These are phyloP conservation scores for Urophycis tenuis DNA, from an alignment of 2,797 vertebrate species.

Conservation along the genomic window DNA sequence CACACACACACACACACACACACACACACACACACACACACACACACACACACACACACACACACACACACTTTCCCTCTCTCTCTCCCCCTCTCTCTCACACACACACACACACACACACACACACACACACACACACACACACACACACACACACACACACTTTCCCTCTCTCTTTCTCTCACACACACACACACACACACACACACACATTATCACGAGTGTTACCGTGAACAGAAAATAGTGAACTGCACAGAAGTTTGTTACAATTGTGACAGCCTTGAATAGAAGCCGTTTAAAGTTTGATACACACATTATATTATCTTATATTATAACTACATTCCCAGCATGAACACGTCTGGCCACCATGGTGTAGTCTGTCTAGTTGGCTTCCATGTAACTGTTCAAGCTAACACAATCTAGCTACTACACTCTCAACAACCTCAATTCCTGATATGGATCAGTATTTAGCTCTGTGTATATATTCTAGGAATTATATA, in stretches of 20 bases:
- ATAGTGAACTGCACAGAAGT: too few species aligned
- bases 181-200: not conserved
- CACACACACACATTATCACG: not conserved
- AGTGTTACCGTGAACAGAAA: too few species aligned
- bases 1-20: not conserved
- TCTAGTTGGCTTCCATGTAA: too few species aligned
- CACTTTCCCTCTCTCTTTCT: too few species aligned
- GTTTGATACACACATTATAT: too few species aligned
- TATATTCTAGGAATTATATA: not conserved
- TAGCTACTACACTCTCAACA: not conserved
- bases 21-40: conserved; percentile 1
- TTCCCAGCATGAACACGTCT: not conserved
- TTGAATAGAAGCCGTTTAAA: not conserved
- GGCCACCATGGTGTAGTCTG: too few species aligned
- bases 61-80: too few species aligned
- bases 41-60: not conserved
- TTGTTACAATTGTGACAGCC: too few species aligned
- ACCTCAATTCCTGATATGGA: not conserved
- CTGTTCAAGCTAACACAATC: too few species aligned
- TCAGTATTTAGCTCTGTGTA: not conserved
- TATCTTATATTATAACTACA: too few species aligned
- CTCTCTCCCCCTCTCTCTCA: too few species aligned
- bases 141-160: not conserved
- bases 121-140: conserved; percentile 16
- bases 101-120: not conserved